Conservation (phyloP, 2,888 invertebrate species). For the Smittia aterrima region DNA sequence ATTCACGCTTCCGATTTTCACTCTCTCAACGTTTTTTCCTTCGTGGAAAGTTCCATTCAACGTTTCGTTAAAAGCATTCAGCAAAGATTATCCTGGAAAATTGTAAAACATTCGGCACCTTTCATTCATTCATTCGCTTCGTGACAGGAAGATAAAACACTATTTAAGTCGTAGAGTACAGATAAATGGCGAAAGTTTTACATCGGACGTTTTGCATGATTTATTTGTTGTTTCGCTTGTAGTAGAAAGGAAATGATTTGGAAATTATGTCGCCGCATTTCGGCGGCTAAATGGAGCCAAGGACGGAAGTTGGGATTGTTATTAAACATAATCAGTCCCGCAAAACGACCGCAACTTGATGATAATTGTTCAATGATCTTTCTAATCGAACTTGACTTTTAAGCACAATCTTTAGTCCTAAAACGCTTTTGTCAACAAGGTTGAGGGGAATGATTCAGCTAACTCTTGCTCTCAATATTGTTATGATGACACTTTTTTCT, state of each 20-base stretch:
- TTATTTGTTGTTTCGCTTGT: background rate
- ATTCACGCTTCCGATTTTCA: background rate
- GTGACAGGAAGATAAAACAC: background rate
- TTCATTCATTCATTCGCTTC: background rate
- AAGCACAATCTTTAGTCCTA: too few relatives aligned
- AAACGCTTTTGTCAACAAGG: too few relatives aligned
- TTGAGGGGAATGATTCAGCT: too few relatives aligned
- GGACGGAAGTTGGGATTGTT: too few relatives aligned
- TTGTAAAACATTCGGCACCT: background rate
- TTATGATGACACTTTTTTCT: too few relatives aligned
- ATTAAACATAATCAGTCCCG: too few relatives aligned
- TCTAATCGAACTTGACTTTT: too few relatives aligned
- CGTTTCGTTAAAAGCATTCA: constrained; percentile 2
- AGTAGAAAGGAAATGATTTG: background rate
- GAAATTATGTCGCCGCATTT: background rate
- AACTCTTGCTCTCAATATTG: too few relatives aligned
- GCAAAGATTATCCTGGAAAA: background rate
- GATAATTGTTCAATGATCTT: too few relatives aligned
- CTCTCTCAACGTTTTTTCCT: background rate
- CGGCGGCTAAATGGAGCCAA: background rate
- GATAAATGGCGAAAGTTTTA: background rate
- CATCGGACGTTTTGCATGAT: background rate
- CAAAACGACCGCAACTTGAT: too few relatives aligned
- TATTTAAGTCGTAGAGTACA: background rate
- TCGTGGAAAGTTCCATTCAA: background rate